Evolutionary conservation across 1,140 invertebrate species (phyloP), one percentile per base, ranked within the genome.

Genomic region (Caenorhabditis briggsae): DNA sequence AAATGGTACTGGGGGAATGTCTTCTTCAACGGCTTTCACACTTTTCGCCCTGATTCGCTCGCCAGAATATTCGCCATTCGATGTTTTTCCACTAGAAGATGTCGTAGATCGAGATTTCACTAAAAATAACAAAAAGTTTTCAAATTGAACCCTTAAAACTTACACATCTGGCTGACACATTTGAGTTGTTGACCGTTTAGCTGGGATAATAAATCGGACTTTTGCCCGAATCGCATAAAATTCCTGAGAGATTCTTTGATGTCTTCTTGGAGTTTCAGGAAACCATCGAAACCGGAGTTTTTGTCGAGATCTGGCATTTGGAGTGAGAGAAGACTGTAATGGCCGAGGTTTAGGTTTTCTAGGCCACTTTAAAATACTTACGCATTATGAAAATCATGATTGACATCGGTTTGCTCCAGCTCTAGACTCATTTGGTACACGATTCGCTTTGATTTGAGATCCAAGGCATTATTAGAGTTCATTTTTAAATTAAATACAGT

Each of bases 91-190:
- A 33, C 33, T 33, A 33, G 33, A 33, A 33, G 33, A 33, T 33
- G 33, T 33, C 1, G 33, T 33, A 33, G 33, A 33, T 3, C 33
- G 33, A 33, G 59, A 33, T 43, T 70, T 70, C 41, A 70, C 64
- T 70, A 16, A 14, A 70, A 70, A 70, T 33, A 0, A 8, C 1
- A 16, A 5, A 43, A 25, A 25, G 16, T 23, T 43, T 2, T 5
- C 3, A 20, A 70, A 43, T 5, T 7, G 5, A 70, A 25, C 11
- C 25, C 5, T 14, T 46, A 46, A 70, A 78, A 70, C 64, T 43
- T 9, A 78, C 70, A 78, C 70, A 78, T 78, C 25, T 78, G 70
- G 70, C 50, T 41, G 12, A 78, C 18, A 78, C 25, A 78, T 78
- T 78, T 78, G 7, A 78, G 6, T 78, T 78, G 46, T 50, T 48